These are phyloP conservation scores for Sphaerodactylus townsendi DNA, from an alignment of 2,113 vertebrate genomes.

Conservation along the genomic window DNA sequence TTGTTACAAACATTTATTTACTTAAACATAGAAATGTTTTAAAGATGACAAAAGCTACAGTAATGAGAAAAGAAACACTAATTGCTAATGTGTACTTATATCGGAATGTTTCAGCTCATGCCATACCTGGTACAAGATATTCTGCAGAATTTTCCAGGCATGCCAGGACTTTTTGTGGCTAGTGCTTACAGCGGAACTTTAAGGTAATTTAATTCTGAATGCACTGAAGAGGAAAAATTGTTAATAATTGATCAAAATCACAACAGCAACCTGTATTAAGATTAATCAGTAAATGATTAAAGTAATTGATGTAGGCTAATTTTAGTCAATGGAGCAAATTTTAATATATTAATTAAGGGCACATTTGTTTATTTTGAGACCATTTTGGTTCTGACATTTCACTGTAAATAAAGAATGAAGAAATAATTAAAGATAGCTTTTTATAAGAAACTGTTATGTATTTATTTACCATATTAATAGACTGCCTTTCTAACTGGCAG, in stretches of 20 bases:
- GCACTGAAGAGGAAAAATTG: neutral
- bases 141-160: constrained; percentile 83
- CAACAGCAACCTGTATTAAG: neutral
- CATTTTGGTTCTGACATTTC: neutral
- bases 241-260: neutral
- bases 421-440: neutral
- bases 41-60: neutral
- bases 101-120: constrained; percentile 83
- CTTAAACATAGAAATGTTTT: constrained; percentile 13
- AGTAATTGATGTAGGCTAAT: neutral
- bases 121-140: constrained; percentile 96
- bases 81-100: constrained; percentile 16
- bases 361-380: neutral
- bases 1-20: neutral
- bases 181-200: constrained; percentile 95
- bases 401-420: neutral
- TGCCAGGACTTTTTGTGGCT: constrained; percentile 95
- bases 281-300: neutral
- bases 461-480: no score
- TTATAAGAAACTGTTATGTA: neutral
- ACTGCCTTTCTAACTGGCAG: no score
- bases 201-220: constrained; percentile 78
- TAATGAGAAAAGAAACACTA: neutral
- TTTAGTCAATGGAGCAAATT: neutral
- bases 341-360: neutral